Evolutionary conservation across 2,888 invertebrate species (phyloP), one percentile per base, ranked within the genome.

Genomic region (Loripinus fragilis): DNA sequence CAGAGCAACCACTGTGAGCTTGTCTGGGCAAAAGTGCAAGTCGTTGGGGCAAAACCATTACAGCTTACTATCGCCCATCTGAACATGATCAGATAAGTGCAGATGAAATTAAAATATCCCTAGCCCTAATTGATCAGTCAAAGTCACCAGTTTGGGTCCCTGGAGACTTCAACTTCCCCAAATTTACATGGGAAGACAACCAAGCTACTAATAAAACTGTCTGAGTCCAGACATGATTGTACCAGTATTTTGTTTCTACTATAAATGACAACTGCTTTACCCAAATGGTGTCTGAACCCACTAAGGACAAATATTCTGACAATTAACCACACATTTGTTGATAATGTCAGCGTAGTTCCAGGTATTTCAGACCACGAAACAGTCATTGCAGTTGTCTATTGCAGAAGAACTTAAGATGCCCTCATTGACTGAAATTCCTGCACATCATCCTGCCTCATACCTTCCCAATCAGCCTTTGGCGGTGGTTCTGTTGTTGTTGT

Each of bases 151-250:
- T 41, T 12, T 67, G 67, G 67, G 28, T 67, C 7, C n/a, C 42
- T 41, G 67, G 67, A 23, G 67, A 67, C 42, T 41, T 67, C 10
- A 67, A 67, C 25, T 67, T 25, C 42, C 67, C 67, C n/a, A n/a
- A n/a, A n/a, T n/a, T n/a, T n/a, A n/a, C n/a, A n/a, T n/a, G n/a
- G n/a, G n/a, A n/a, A n/a, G n/a, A n/a, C n/a, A n/a, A n/a, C n/a
- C n/a, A n/a, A n/a, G n/a, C n/a, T n/a, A n/a, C n/a, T n/a, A n/a
- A 23, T 25, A 2, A 67, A 35, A 65, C 35, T 65, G 65, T n/a
- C 35, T 42, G 5, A 23, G 28, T 65, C 67, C 30, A 23, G 28
- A 28, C 55, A 12, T 8, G 28, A 42, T 17, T n/a, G 38, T 41
- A 42, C 38, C 42, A 41, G 28, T 15, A 28, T 12, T 67, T 41